Conservation (phyloP, 2,888 invertebrate genomes). For the Thysanoteuthis rhombus region DNA sequence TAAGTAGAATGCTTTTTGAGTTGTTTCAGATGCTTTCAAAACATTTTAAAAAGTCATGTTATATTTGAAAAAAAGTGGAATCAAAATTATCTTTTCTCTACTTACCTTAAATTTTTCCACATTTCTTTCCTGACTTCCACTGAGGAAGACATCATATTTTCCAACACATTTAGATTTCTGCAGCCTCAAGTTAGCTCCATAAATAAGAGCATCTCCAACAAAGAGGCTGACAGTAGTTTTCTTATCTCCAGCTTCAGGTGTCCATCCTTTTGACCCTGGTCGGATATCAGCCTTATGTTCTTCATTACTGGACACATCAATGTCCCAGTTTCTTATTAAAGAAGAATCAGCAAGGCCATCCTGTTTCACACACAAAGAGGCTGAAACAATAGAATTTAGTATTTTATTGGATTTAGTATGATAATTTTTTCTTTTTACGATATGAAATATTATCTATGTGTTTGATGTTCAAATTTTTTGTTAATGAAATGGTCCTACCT, state of each 20-base stretch:
- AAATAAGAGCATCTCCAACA: conserved; percentile 21
- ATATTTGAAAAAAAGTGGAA: too few relatives aligned
- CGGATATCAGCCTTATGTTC: background rate
- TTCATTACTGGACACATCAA: conserved; percentile 23
- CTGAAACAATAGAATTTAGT: too few relatives aligned
- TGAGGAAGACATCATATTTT: background rate
- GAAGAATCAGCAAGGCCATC: background rate
- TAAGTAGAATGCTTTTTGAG: too few relatives aligned
- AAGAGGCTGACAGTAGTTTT: background rate
- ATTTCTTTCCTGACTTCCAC: too few relatives aligned
- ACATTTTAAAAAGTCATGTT: too few relatives aligned
- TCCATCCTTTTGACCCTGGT: conserved; percentile 14
- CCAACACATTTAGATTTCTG: background rate
- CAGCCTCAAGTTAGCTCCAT: background rate
- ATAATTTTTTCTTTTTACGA: too few relatives aligned
- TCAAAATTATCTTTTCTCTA: too few relatives aligned
- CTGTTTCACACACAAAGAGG: background rate
- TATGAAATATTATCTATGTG: too few relatives aligned
- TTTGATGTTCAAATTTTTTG: background rate
- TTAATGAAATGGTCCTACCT: background rate
- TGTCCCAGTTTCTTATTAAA: conserved; percentile 12
- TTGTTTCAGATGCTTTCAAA: too few relatives aligned
- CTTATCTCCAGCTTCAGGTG: background rate
- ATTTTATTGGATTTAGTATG: too few relatives aligned
- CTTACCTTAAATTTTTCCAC: too few relatives aligned